phyloP scores from a whole-genome alignment of 2,797 vertebrate species.

The Hippocampus kuda region DNA sequence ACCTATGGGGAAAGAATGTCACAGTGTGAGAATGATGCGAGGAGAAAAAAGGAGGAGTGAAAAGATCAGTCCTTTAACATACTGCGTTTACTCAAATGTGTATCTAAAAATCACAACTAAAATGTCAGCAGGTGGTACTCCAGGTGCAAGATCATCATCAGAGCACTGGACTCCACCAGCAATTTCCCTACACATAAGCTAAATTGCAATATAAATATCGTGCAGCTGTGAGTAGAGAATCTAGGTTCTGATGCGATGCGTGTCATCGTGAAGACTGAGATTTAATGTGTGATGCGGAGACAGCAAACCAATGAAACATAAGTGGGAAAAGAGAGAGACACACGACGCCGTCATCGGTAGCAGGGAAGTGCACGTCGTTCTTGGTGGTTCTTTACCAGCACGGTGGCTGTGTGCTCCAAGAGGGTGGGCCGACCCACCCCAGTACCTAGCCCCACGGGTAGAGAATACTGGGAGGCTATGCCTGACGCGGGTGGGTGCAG shows the following conservation, averaged over 20 bases:
- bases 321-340: constrained; percentile 27
- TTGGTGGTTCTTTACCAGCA: constrained; percentile 86
- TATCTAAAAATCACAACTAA: constrained; percentile 6
- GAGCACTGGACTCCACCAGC: not conserved
- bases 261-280: constrained; percentile 14
- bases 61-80: not conserved
- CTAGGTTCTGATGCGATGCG: not conserved
- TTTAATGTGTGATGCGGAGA: constrained; percentile 12
- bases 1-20: constrained; percentile 66
- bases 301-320: constrained; percentile 28
- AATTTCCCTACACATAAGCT: not conserved
- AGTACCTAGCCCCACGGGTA: constrained; percentile 91
- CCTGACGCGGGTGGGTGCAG: constrained; percentile 95
- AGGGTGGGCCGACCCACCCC: constrained; percentile 92
- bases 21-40: constrained; percentile 15
- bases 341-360: constrained; percentile 39
- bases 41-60: not conserved
- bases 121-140: constrained; percentile 4
- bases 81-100: constrained; percentile 10
- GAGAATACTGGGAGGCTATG: constrained; percentile 94
- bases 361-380: constrained; percentile 28
- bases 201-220: not conserved
- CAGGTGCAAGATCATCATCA: not conserved
- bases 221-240: not conserved
- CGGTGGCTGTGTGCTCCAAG: constrained; percentile 98